A percentile compares a stretch with the other conserved stretches of the same genome.
Evolutionary conservation across 2,888 invertebrate species (phyloP).

Genomic region (Scelioninae gen. 1): DNA sequence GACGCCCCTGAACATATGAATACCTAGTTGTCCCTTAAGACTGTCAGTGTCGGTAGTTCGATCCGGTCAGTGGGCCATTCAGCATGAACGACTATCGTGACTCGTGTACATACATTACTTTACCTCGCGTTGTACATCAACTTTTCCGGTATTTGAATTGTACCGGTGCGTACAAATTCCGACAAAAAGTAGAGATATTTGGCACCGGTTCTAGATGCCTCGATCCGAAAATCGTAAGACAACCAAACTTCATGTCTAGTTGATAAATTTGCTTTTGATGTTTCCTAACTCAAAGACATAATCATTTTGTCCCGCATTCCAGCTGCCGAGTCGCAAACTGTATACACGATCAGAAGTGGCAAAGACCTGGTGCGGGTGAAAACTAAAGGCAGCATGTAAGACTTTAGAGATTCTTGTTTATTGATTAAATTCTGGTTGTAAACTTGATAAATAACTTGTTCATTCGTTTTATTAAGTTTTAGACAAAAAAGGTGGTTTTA

Average conservation of each 20-base stretch:
- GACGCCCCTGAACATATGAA: conserved; percentile 75
- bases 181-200: conserved; percentile 22
- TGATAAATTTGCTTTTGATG: background rate
- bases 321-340: conserved; percentile 76
- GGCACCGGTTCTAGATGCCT: conserved; percentile 58
- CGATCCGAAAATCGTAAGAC: conserved; percentile 56
- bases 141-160: conserved; percentile 49
- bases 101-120: conserved; percentile 73
- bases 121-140: conserved; percentile 38
- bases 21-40: conserved; percentile 79
- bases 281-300: background rate
- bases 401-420: conserved; percentile 12
- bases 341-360: conserved; percentile 79
- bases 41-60: conserved; percentile 83
- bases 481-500: conserved; percentile 64
- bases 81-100: conserved; percentile 81
- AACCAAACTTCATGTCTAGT: background rate
- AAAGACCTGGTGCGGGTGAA: conserved; percentile 79
- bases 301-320: conserved; percentile 13
- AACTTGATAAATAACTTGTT: conserved; percentile 14
- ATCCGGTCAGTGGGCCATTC: conserved; percentile 83
- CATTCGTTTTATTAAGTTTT: conserved; percentile 47
- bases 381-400: conserved; percentile 81
- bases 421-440: background rate
- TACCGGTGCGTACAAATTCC: conserved; percentile 7